Evolutionary conservation across 2,797 vertebrate genomes (phyloP).

Genomic region (Peromyscus nudipes): DNA sequence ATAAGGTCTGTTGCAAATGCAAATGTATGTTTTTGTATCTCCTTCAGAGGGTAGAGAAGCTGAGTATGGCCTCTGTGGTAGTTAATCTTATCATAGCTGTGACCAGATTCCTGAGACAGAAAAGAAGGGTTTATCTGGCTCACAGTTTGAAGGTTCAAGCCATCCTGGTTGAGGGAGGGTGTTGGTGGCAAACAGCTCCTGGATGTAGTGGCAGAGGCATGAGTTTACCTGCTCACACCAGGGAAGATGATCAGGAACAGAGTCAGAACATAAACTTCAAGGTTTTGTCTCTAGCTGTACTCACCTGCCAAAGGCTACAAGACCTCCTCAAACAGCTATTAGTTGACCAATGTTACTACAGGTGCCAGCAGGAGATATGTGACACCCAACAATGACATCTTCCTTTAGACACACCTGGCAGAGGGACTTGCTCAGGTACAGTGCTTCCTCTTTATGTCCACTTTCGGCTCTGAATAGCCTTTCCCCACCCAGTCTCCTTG

Average conservation of each 20-base stretch:
- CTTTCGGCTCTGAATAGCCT: not conserved
- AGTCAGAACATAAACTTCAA: not conserved
- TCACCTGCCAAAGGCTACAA: not conserved
- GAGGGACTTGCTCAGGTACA: not conserved
- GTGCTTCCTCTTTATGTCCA: not conserved
- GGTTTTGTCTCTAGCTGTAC: not conserved
- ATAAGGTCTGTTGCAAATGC: not conserved
- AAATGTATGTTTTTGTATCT: not conserved
- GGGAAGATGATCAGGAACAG: not conserved
- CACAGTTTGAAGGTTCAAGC: not conserved
- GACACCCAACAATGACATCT: not conserved
- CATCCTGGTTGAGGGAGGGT: not conserved
- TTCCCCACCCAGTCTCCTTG: not conserved
- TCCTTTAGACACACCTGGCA: not conserved
- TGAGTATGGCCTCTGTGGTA: not conserved
- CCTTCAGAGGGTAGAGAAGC: not conserved
- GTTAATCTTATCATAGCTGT: not conserved
- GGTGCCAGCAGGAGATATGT: not conserved
- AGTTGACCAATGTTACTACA: too few relatives aligned
- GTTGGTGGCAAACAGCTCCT: not conserved
- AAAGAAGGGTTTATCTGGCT: not conserved
- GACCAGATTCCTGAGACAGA: not conserved
- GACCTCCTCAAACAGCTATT: not conserved
- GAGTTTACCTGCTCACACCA: not conserved
- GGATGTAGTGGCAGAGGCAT: not conserved